A percentile compares a stretch with the other conserved stretches of the same genome.
Evolutionary conservation across 2,888 invertebrate genomes (phyloP).

Genomic region (Hydrotaea cyrtoneurina): DNA sequence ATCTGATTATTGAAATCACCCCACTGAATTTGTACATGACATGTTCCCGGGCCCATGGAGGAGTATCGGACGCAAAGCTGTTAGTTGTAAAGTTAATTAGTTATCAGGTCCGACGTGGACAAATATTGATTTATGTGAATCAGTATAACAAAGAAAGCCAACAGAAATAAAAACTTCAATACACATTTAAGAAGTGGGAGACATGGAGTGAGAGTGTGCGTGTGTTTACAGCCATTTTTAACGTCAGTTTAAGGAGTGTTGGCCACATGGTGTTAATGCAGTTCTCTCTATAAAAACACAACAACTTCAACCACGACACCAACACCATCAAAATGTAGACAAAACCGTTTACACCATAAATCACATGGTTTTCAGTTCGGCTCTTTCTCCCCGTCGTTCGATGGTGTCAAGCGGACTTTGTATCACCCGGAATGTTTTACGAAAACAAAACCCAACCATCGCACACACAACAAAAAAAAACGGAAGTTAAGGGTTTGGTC

Average conservation of each 20-base stretch:
- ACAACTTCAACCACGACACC: neutral
- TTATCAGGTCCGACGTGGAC: conserved; percentile 61
- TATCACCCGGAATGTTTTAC: conserved; percentile 16
- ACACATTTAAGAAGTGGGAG: conserved; percentile 29
- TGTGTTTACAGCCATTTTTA: neutral
- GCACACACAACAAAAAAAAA: too few species aligned
- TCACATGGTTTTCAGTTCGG: conserved; percentile 54
- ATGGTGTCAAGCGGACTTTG: conserved; percentile 17
- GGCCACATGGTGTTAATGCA: conserved; percentile 59
- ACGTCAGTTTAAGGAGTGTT: conserved; percentile 60
- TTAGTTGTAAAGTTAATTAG: conserved; percentile 61
- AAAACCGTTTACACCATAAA: conserved; percentile 57
- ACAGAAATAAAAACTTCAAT: conserved; percentile 25
- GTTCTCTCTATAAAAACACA: conserved; percentile 34
- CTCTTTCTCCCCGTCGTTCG: neutral
- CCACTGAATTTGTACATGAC: neutral
- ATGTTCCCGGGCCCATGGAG: too few species aligned
- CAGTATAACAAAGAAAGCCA: neutral
- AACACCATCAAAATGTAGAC: conserved; percentile 9
- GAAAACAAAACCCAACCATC: conserved; percentile 24
- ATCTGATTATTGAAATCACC: conserved; percentile 11
- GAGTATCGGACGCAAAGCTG: neutral
- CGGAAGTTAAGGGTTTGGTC: conserved; percentile 67
- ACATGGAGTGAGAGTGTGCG: neutral
- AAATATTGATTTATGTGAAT: conserved; percentile 66